phyloP scores from a whole-genome alignment of 2,888 invertebrate species.

The Lochmaea capreae region DNA sequence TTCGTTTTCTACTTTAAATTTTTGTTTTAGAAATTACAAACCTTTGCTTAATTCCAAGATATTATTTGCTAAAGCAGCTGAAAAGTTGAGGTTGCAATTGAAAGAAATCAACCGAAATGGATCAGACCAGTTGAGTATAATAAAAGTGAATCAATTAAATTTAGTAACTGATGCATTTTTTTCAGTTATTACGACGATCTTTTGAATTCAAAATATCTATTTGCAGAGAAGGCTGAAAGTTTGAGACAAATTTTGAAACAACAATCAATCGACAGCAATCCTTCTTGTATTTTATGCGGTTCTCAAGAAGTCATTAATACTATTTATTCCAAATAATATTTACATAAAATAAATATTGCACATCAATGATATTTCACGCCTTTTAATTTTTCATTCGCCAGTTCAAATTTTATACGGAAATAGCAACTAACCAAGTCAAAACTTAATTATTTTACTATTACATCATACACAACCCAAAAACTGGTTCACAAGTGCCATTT shows the following conservation, averaged over 20 bases:
- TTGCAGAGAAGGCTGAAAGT: slow-evolving; percentile 10
- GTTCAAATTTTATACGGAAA: too few species aligned
- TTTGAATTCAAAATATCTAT: neutral
- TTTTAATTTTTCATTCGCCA: too few species aligned
- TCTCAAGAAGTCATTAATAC: slow-evolving; percentile 10
- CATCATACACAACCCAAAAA: too few species aligned
- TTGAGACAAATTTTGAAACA: slow-evolving; percentile 18
- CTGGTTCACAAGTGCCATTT: too few species aligned
- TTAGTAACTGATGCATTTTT: neutral
- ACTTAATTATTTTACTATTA: too few species aligned
- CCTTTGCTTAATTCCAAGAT: slow-evolving; percentile 16
- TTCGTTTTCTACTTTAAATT: neutral
- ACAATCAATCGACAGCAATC: slow-evolving; percentile 7
- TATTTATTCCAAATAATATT: neutral
- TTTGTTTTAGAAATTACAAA: slow-evolving; percentile 29
- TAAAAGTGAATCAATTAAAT: neutral
- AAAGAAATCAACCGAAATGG: neutral
- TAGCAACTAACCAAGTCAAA: too few species aligned
- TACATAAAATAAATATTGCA: too few species aligned
- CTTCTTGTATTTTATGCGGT: neutral
- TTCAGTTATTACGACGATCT: slow-evolving; percentile 10
- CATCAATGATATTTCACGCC: too few species aligned
- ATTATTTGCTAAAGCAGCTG: slow-evolving; percentile 16
- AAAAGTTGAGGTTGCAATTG: slow-evolving; percentile 12
- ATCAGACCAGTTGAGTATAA: neutral